Percentiles rank a stretch among this genome's conserved stretches.
Conservation (phyloP, 2,113 vertebrate genomes). For the Oreochromis spilurus region DNA sequence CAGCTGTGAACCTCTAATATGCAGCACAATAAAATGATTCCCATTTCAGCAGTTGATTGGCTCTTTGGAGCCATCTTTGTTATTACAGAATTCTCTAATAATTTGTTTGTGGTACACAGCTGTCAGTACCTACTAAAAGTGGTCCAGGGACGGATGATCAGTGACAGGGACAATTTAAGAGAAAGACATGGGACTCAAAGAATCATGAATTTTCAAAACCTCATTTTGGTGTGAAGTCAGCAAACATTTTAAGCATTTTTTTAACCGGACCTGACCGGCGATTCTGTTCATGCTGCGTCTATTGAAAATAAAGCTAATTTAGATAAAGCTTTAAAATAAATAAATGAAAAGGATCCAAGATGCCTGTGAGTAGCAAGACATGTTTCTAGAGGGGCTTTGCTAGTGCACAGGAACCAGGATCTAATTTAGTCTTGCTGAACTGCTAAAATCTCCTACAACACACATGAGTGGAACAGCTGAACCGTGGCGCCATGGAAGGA, state of each 20-base stretch:
- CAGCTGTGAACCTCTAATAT: not conserved
- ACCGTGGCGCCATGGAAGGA: not conserved
- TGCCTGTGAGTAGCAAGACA: not conserved
- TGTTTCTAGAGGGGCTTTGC: not conserved
- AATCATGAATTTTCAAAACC: not conserved
- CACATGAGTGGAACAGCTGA: not conserved
- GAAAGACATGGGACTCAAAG: not conserved
- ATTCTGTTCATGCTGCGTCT: not conserved
- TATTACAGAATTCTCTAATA: not conserved
- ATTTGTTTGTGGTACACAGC: not conserved
- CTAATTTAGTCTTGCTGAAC: not conserved
- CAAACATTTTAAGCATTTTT: not conserved
- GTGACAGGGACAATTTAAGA: not conserved
- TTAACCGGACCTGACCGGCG: not conserved
- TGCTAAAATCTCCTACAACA: not conserved
- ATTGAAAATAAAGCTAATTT: not conserved
- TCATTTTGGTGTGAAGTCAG: not conserved
- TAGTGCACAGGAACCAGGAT: not conserved
- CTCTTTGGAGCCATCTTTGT: not conserved
- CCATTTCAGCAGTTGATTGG: not conserved
- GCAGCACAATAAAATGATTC: not conserved
- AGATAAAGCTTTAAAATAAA: not conserved
- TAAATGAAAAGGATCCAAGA: not conserved
- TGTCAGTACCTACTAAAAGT: not conserved
- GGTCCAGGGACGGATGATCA: not conserved